Base-by-base conservation (phyloP, 2,113 vertebrate species). In the Hyperoodon ampullatus region DNA sequence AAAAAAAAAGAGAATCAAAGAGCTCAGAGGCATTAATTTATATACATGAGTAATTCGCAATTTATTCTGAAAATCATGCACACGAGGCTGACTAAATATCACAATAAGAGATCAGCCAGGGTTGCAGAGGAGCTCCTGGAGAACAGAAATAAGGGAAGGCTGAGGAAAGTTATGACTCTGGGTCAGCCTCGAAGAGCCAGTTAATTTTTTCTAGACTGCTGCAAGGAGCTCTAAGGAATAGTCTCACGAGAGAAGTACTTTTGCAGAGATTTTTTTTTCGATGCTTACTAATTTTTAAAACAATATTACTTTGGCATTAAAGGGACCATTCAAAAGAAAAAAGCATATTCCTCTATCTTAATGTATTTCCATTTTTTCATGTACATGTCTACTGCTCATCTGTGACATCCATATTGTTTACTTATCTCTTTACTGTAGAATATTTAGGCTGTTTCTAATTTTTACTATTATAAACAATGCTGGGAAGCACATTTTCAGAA, bases 321-420 rank as follows among this genome's bases (percentile, higher is more conserved):
- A 92, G n/a, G 74, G 88, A 77, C 8, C 13, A 78, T 78, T 84
- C 39, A 92, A 72, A 96, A 63, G 16, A 68, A 92, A 97, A 96
- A 88, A 44, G 55, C 30, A 93, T 44, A 72, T 78, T 58, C 11
- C 47, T 78, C 21, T 50, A 90, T 78, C 63, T 90, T 55, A 94
- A 72, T 60, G 16, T 78, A 93, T 15, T 94, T 75, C 75, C 24
- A 83, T 74, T 68, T 68, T n/a, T 88, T 90, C 82, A 74, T 65
- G 61, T 12, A 47, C 23, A 66, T 60, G 87, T 90, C 35, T 39
- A 58, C 35, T 86, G 93, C 35, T 33, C 12, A 68, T 81, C 58
- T 24, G 11, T 60, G 85, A 19, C 55, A 88, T 90, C 39, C 84
- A 30, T 55, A 60, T 91, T 85, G 87, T 70, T 80, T 87, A 70